Evolutionary conservation across 1,140 invertebrate genomes (phyloP), one percentile per base, ranked within the genome.

Genomic region (Orussus abietinus): DNA sequence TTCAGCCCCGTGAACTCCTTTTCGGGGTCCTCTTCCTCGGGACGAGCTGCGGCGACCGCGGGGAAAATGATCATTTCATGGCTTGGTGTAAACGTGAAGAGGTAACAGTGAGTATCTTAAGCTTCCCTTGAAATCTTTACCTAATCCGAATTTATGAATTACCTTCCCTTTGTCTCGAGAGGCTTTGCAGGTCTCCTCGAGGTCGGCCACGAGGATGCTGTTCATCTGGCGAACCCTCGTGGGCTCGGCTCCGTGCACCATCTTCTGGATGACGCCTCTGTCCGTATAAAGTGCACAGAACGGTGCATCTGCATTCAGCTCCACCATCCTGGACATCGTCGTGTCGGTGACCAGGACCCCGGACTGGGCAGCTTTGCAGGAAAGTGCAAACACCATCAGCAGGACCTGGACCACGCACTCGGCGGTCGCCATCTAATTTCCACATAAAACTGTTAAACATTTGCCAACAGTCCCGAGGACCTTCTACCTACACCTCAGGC

Each of bases 241-340:
- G 0, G 76, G 77, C 51, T 82, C 80, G 3, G 80, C 74, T 7
- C 71, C 65, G 3, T 82, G 56, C 7, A 82, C 51, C 76, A 80
- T 81, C 22, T 64, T 73, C 41, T 80, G 77, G 5, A 82, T 82
- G 12, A 75, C 74, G 4, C 80, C 80, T 13, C 80, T 75, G 49
- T 82, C 80, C 2, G 65, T 75, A 42, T 82, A 78, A 35, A 82
- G 69, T 17, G 70, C 72, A 39, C 80, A 82, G 47, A 77, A 81
- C 5, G 80, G 80, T 42, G 71, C 67, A 0, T 68, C 70, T 4
- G 80, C 73, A 9, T 77, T 79, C 2, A 82, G 47, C 56, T 82
- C 80, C 17, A 82, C 76, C 80, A 82, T 82, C 32, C 72, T 76
- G 6, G 79, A 77, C 80, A 82, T 82, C 2, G 75, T 75, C 43